Evolutionary conservation across 2,888 invertebrate genomes (phyloP).

Genomic region (Nowickia ferox): DNA sequence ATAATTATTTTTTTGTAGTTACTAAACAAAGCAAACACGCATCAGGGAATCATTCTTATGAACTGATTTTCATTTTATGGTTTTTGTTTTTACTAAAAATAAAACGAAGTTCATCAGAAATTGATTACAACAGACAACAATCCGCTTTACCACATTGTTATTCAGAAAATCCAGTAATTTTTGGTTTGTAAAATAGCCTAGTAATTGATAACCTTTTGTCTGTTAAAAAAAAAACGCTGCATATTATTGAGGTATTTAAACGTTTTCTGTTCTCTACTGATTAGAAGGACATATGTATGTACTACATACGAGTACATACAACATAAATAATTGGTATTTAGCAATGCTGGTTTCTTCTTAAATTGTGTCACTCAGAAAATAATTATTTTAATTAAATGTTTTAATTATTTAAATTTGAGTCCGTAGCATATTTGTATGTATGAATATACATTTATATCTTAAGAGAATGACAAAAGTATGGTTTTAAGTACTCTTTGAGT

Average conservation of each 20-base stretch:
- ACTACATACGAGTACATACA: too few relatives aligned
- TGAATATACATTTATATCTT: too few relatives aligned
- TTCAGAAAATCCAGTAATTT: slow-evolving; percentile 19
- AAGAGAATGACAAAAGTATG: too few relatives aligned
- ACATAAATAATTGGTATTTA: neutral
- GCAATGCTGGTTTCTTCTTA: neutral
- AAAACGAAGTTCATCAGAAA: slow-evolving; percentile 11
- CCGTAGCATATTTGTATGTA: too few relatives aligned
- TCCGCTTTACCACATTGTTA: neutral
- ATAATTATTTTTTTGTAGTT: neutral
- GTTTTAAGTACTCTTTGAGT: too few relatives aligned
- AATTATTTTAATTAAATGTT: neutral
- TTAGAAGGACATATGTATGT: neutral
- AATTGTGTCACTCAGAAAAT: slow-evolving; percentile 13
- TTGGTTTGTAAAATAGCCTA: slow-evolving; percentile 3
- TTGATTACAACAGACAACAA: neutral
- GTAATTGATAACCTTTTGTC: slow-evolving; percentile 42
- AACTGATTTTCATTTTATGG: slow-evolving; percentile 29
- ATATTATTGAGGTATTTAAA: slow-evolving; percentile 25
- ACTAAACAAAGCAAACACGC: slow-evolving; percentile 35
- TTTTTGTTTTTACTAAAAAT: neutral
- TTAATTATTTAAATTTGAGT: neutral
- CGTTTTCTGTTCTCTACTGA: slow-evolving; percentile 9
- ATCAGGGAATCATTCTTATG: slow-evolving; percentile 1
- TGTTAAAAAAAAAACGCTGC: slow-evolving; percentile 18